Percentiles rank a stretch among this genome's conserved stretches.
Evolutionary conservation across 2,888 invertebrate species (phyloP).

Genomic region (Chrysina gloriosa): DNA sequence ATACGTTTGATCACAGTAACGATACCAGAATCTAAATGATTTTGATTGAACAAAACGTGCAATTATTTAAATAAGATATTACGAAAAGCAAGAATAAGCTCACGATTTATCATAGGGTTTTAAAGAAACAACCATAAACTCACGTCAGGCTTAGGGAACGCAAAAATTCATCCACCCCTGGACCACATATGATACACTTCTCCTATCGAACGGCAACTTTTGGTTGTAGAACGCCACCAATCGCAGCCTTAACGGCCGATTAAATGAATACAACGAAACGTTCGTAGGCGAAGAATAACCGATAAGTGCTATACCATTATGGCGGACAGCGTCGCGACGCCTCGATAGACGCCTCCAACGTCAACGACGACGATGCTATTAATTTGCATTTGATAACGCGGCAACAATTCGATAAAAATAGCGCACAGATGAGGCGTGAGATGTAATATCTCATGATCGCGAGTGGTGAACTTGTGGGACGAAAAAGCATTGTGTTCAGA

Average conservation of each 20-base stretch:
- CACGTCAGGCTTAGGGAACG: not conserved
- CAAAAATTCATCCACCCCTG: too few species aligned
- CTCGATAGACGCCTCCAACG: constrained; percentile 8
- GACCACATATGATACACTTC: too few species aligned
- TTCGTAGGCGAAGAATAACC: not conserved
- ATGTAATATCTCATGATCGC: not conserved
- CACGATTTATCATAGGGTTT: too few species aligned
- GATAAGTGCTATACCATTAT: not conserved
- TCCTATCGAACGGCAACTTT: not conserved
- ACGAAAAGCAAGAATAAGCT: too few species aligned
- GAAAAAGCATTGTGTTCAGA: constrained; percentile 6
- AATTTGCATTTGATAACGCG: constrained; percentile 23
- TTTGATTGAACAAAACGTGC: too few species aligned
- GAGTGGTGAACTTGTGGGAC: not conserved
- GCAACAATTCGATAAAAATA: constrained; percentile 23
- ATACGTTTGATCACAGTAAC: too few species aligned
- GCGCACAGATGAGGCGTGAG: not conserved
- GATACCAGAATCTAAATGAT: too few species aligned
- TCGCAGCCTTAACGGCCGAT: not conserved
- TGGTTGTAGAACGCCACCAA: not conserved
- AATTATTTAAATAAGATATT: too few species aligned
- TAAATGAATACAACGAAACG: constrained; percentile 4
- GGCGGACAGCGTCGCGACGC: constrained; percentile 15
- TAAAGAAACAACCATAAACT: not conserved
- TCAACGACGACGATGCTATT: not conserved